Conservation (phyloP, 2,113 vertebrate genomes). For the Sclerurus mexicanus region DNA sequence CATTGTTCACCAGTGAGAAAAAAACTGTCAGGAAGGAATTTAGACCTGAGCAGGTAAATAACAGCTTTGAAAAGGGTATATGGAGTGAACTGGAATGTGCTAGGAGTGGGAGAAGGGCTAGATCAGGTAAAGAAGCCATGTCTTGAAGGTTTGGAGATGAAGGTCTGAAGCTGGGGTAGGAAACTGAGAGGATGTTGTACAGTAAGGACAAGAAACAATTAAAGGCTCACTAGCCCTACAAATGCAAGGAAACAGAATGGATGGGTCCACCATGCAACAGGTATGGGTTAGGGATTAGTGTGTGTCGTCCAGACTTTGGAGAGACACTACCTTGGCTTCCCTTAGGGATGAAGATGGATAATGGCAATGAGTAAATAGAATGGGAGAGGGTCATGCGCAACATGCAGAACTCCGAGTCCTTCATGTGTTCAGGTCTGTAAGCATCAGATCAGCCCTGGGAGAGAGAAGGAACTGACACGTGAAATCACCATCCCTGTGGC, state of each 20-base stretch:
- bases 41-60: not conserved
- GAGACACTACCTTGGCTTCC: not conserved
- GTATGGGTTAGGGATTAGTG: not conserved
- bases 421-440: not conserved
- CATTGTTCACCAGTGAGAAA: not conserved
- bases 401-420: not conserved
- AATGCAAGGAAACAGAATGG: not conserved
- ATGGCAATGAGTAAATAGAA: not conserved
- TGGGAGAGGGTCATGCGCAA: not conserved
- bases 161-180: not conserved
- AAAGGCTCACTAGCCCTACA: not conserved
- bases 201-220: not conserved
- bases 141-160: not conserved
- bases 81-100: not conserved
- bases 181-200: not conserved
- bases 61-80: not conserved
- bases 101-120: not conserved
- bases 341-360: not conserved
- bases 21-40: not conserved
- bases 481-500: not conserved
- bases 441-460: not conserved
- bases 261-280: not conserved
- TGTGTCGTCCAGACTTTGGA: not conserved
- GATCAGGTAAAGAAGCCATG: not conserved
- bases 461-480: not conserved